Percentiles rank a stretch among this genome's conserved stretches.
These are phyloP conservation scores for Arremon aurantiirostris DNA, from an alignment of 2,797 vertebrate genomes.

Conservation along the genomic window DNA sequence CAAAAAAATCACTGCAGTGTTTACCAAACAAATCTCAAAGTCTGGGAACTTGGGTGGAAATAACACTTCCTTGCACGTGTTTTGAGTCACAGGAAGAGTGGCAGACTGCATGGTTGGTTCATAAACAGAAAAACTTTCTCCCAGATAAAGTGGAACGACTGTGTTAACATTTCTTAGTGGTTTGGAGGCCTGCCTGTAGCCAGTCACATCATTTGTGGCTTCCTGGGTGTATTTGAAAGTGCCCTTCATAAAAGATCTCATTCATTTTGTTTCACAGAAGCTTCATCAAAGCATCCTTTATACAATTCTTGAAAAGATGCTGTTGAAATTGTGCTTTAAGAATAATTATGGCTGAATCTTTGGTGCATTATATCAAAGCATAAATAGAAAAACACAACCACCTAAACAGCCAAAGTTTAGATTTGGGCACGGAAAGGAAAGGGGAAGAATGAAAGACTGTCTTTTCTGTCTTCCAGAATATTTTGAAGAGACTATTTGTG, in stretches of 20 bases:
- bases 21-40: background rate
- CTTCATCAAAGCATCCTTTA: slow-evolving; percentile 41
- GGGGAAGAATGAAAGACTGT: background rate
- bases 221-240: slow-evolving; percentile 40
- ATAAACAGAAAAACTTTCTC: slow-evolving; percentile 31
- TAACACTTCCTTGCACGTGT: slow-evolving; percentile 33
- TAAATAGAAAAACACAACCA: background rate
- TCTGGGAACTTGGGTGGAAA: background rate
- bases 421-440: background rate
- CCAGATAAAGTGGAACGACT: slow-evolving; percentile 1
- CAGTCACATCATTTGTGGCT: background rate
- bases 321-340: slow-evolving; percentile 22
- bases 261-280: slow-evolving; percentile 40
- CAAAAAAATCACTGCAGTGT: background rate
- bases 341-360: slow-evolving; percentile 1
- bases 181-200: slow-evolving; percentile 23
- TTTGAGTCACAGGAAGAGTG: slow-evolving; percentile 7
- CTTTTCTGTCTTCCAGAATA: background rate
- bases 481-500: background rate
- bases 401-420: background rate
- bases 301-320: slow-evolving; percentile 9
- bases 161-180: background rate
- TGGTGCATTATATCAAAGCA: background rate
- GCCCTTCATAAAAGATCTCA: slow-evolving; percentile 8
- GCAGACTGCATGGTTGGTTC: background rate